Evolutionary conservation across 2,113 vertebrate genomes (phyloP), one percentile per base, ranked within the genome.

Genomic region (Melanotaenia duboulayi): DNA sequence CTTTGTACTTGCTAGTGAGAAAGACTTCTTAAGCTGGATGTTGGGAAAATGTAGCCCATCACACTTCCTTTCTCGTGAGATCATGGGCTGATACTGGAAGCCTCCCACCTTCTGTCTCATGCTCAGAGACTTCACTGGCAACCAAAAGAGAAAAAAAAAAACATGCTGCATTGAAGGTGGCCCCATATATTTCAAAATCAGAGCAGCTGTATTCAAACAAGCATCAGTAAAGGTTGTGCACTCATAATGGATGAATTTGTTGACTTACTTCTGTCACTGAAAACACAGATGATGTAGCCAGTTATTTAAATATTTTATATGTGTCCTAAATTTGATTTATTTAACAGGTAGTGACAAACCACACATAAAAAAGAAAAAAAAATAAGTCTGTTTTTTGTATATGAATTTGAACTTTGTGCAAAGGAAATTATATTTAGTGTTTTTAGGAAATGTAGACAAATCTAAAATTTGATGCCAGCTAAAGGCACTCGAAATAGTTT

Each of bases 61-160:
- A 67, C 40, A 66, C 85, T 92, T 89, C 86, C 87, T 88, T 91
- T 91, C 89, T 83, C 83, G 86, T 90, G 76, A 91, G 84, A 76
- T 91, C 81, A 89, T 80, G 71, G 72, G 74, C 79, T 83, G 64
- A 85, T 75, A 54, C 86, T 87, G 83, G 83, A 71, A 3, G 23
- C 28, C 32, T 68, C 71, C 75, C 71, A 64, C 65, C 73, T 81
- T 39, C 74, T 73, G 58, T 77, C 71, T 83, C 65, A 59, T 60
- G 80, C 61, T 66, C 32, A 65, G 79, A 63, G 86, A 87, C 68
- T 51, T 80, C 48, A 64, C 65, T 80, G 81, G 76, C 68, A 77
- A 48, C 23, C 35, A 40, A 69, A 74, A 81, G 65, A 70, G 69
- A 67, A 66, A 65, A 66, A 66, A 65, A 66, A 69, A 68, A 23